phyloP scores from a whole-genome alignment of 2,797 vertebrate genomes.

The Sebastes wilsoni region DNA sequence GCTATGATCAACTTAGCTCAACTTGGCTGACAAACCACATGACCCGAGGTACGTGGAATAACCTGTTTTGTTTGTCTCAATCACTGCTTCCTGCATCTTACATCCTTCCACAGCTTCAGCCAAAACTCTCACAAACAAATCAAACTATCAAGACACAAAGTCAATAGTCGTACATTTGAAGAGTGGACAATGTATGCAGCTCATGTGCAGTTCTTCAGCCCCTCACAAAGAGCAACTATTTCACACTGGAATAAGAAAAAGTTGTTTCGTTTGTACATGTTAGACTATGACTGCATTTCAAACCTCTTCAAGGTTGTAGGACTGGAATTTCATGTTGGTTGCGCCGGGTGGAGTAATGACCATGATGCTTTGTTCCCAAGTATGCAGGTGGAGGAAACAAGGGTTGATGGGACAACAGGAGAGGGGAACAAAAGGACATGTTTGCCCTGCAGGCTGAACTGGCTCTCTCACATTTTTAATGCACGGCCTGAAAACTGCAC shows the following conservation, averaged over 20 bases:
- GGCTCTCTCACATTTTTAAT: conserved; percentile 67
- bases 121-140: background rate
- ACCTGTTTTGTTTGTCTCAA: conserved; percentile 1
- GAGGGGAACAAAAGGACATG: conserved; percentile 32
- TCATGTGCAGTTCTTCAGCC: background rate
- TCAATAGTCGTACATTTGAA: background rate
- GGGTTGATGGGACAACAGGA: conserved; percentile 46
- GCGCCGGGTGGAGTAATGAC: conserved; percentile 36
- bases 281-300: background rate
- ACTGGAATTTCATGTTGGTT: conserved; percentile 61
- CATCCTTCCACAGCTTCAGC: background rate
- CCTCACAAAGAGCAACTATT: background rate
- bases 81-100: background rate
- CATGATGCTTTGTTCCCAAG: conserved; percentile 51
- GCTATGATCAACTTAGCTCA: background rate
- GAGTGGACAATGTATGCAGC: background rate
- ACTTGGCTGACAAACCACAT: background rate
- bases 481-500: background rate
- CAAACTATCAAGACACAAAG: background rate
- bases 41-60: conserved; percentile 31
- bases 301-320: conserved; percentile 14
- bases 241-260: background rate
- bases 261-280: background rate
- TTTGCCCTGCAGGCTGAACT: conserved; percentile 60
- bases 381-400: conserved; percentile 61